Percentiles rank a stretch among this genome's conserved stretches.
Conservation (phyloP, 2,888 invertebrate genomes). For the Epistrophella euchroma region DNA sequence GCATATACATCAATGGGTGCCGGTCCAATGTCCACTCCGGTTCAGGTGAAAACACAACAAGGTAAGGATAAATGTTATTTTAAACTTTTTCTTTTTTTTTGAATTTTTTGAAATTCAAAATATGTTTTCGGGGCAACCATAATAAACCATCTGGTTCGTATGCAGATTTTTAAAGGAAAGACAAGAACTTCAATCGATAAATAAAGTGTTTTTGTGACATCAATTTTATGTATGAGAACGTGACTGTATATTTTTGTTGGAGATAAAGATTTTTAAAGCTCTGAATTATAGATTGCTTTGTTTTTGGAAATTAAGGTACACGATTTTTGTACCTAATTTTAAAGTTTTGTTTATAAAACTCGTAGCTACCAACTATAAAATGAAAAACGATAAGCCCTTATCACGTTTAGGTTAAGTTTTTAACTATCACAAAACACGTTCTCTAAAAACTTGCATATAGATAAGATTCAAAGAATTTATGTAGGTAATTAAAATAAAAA, state of each 20-base stretch:
- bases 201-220: background rate
- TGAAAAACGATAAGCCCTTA: no score
- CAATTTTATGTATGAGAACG: background rate
- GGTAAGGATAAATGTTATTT: conserved; percentile 84
- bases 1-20: conserved; percentile 97
- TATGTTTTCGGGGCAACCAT: background rate
- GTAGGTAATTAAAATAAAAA: no score
- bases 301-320: background rate
- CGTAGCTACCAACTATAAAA: no score
- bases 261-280: background rate
- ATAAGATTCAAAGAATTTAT: no score
- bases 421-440: no score
- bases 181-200: background rate
- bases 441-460: no score
- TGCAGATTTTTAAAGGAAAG: background rate
- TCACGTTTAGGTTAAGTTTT: no score
- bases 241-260: background rate
- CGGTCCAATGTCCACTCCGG: conserved; percentile 97
- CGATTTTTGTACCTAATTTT: background rate
- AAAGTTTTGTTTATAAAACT: background rate
- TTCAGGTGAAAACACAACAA: conserved; percentile 99
- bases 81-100: background rate
- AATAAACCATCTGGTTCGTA: background rate
- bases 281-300: background rate
- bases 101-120: background rate